Conservation (phyloP, 2,888 invertebrate genomes). For the Parochlus steinenii region DNA sequence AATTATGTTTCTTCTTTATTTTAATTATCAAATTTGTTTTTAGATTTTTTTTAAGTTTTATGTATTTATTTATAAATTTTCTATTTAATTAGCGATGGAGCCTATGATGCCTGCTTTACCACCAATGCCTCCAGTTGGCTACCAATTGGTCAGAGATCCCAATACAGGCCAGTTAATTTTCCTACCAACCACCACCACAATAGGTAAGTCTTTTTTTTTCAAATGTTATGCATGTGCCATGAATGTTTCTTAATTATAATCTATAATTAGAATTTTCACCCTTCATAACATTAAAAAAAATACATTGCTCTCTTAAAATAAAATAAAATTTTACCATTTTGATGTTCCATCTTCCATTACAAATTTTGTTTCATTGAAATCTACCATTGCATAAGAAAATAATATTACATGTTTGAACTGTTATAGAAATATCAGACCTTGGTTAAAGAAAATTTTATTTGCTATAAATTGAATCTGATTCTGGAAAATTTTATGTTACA, state of each 20-base stretch:
- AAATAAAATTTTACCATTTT: no score
- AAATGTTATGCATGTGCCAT: slow-evolving; percentile 7
- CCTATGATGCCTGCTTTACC: slow-evolving; percentile 51
- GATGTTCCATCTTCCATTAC: no score
- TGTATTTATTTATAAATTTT: slow-evolving; percentile 13
- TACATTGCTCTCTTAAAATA: no score
- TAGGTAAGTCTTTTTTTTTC: slow-evolving; percentile 29
- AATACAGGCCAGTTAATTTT: slow-evolving; percentile 67
- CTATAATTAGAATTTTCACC: no score
- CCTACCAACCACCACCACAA: slow-evolving; percentile 45
- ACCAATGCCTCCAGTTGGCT: slow-evolving; percentile 59
- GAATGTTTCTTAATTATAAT: slow-evolving; percentile 6
- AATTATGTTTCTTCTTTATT: not conserved
- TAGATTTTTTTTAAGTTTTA: slow-evolving; percentile 8
- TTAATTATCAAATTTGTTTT: slow-evolving; percentile 13
- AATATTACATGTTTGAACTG: no score
- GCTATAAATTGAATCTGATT: no score
- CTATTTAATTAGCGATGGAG: slow-evolving; percentile 42
- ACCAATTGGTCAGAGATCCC: slow-evolving; percentile 74
- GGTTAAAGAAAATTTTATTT: no score
- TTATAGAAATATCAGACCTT: no score
- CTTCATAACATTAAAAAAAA: not conserved
- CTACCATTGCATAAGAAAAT: no score
- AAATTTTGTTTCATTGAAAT: no score
- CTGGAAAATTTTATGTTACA: no score